Conservation (phyloP, 2,888 invertebrate genomes). For the Lasioglossum zephyrum region DNA sequence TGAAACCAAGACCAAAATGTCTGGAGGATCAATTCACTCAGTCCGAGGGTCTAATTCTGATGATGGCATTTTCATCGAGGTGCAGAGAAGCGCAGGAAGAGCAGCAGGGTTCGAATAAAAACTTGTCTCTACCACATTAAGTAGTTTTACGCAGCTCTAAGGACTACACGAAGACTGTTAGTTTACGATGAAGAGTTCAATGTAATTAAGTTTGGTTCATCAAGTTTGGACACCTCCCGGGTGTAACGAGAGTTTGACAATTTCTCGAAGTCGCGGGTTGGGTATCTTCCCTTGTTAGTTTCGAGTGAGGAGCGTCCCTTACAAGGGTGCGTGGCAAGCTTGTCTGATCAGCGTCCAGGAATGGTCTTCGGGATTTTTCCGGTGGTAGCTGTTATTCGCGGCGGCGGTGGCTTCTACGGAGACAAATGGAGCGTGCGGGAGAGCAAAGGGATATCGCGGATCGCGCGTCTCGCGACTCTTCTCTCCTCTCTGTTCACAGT, state of each 20-base stretch:
- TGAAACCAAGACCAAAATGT: no score
- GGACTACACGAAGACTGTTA: no score
- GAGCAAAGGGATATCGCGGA: constrained; percentile 45
- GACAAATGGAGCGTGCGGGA: constrained; percentile 71
- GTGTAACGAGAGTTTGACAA: not conserved
- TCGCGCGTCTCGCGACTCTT: constrained; percentile 34
- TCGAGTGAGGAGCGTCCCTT: not conserved
- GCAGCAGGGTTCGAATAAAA: no score
- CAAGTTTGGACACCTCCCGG: no score
- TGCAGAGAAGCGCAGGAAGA: no score
- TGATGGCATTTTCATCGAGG: no score
- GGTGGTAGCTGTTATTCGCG: constrained; percentile 35
- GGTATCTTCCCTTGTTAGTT: not conserved
- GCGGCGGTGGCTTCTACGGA: constrained; percentile 65
- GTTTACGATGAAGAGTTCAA: no score
- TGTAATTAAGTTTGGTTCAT: no score
- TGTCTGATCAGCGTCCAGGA: constrained; percentile 27
- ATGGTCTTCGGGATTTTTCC: constrained; percentile 44
- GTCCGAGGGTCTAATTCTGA: no score
- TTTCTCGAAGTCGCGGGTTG: not conserved
- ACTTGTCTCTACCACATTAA: no score
- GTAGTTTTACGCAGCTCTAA: no score
- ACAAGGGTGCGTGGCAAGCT: constrained; percentile 9
- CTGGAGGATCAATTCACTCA: no score
- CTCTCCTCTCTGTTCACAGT: constrained; percentile 19